These are phyloP conservation scores for Thunnus thynnus DNA, from an alignment of 2,113 vertebrate genomes.

Conservation along the genomic window DNA sequence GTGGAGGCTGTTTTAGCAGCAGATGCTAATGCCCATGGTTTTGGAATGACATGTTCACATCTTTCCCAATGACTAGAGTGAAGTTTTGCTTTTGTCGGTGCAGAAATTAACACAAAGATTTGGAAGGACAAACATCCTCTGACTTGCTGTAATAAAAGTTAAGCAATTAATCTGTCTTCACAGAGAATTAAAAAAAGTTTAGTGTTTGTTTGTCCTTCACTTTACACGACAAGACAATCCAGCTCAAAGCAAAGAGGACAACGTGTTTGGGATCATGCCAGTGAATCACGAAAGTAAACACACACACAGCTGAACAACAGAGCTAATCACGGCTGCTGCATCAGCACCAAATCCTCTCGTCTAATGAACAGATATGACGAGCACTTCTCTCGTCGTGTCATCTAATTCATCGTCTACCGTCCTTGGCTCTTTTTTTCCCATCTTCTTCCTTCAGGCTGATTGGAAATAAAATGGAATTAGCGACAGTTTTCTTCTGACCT, in stretches of 20 bases:
- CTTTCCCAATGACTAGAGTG: too few relatives aligned
- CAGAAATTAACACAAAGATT: not conserved
- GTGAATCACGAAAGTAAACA: not conserved
- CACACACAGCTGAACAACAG: not conserved
- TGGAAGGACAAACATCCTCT: constrained; percentile 7
- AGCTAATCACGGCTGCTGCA: constrained; percentile 38
- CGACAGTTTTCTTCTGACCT: constrained; percentile 31
- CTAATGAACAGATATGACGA: constrained; percentile 49
- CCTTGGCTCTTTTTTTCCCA: constrained; percentile 6
- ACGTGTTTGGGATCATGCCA: constrained; percentile 32
- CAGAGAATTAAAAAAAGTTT: not conserved
- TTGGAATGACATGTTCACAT: too few relatives aligned
- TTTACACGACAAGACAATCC: not conserved
- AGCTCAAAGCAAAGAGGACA: not conserved
- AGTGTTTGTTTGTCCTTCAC: constrained; percentile 47
- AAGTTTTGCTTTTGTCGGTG: too few relatives aligned
- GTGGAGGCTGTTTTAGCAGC: too few relatives aligned
- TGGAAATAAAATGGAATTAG: constrained; percentile 57
- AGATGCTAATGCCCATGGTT: too few relatives aligned
- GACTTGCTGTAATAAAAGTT: not conserved
- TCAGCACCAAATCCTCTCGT: constrained; percentile 24
- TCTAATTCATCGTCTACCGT: constrained; percentile 39
- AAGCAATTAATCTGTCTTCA: not conserved
- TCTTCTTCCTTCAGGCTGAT: constrained; percentile 45
- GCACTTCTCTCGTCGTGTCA: constrained; percentile 36